Evolutionary conservation across 2,797 vertebrate genomes (phyloP).

Genomic region (Channa striata): DNA sequence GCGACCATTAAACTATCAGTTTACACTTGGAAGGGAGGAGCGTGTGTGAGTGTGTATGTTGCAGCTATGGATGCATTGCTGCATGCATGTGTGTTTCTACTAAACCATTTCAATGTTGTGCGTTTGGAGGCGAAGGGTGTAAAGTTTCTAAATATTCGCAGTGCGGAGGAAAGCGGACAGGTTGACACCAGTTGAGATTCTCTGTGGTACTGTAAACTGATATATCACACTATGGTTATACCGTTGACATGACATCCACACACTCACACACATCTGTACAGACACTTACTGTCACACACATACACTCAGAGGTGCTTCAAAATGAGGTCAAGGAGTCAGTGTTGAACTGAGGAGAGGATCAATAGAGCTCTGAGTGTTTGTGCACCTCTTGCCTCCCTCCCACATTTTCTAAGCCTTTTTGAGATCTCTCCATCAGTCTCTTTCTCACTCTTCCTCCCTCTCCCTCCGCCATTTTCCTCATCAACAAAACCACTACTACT

Average conservation of each 20-base stretch:
- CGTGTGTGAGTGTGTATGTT: conserved; percentile 19
- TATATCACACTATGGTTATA: conserved; percentile 30
- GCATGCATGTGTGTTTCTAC: conserved; percentile 22
- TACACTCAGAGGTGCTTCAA: conserved; percentile 49
- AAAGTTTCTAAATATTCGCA: conserved; percentile 67
- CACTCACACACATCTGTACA: not conserved
- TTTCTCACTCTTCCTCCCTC: conserved; percentile 10
- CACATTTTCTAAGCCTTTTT: conserved; percentile 55
- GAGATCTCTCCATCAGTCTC: conserved; percentile 39
- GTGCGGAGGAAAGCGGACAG: conserved; percentile 55
- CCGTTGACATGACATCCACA: conserved; percentile 29
- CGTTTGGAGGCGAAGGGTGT: conserved; percentile 15
- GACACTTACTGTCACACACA: conserved; percentile 11
- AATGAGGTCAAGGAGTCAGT: conserved; percentile 72
- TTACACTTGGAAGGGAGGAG: conserved; percentile 60
- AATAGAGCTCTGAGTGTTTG: conserved; percentile 71
- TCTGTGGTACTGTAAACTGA: conserved; percentile 61
- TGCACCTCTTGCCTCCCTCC: conserved; percentile 61
- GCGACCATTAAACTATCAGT: conserved; percentile 81
- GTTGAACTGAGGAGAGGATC: conserved; percentile 73
- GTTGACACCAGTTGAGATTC: conserved; percentile 62
- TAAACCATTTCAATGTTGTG: conserved; percentile 19
- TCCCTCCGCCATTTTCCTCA: not conserved
- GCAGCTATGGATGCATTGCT: not conserved
- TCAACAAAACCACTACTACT: conserved; percentile 9